Evolutionary conservation across 2,888 invertebrate species (phyloP).

Genomic region (Tribolium freemani): DNA sequence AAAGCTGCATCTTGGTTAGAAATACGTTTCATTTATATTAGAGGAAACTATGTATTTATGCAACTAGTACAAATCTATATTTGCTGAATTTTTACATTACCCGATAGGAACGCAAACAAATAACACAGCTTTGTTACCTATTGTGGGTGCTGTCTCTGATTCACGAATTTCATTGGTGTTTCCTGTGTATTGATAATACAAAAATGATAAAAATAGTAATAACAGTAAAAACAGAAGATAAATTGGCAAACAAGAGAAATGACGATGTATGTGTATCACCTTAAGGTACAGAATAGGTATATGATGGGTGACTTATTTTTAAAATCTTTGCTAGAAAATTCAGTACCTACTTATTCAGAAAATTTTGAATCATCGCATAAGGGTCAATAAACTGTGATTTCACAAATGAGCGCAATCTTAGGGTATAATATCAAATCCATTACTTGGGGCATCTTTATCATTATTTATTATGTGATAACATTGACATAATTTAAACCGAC

Average conservation of each 20-base stretch:
- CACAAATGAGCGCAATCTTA: conserved; percentile 26
- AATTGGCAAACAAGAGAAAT: background rate
- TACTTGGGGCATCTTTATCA: conserved; percentile 23
- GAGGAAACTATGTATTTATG: conserved; percentile 1
- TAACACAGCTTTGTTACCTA: background rate
- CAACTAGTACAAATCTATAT: conserved; percentile 16
- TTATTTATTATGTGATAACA: conserved; percentile 38
- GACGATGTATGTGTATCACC: background rate
- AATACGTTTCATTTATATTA: background rate
- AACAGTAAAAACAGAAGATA: conserved; percentile 2
- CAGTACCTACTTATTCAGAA: background rate
- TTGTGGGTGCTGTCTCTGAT: background rate
- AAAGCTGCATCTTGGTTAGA: conserved; percentile 31
- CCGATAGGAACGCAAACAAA: background rate
- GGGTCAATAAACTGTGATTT: conserved; percentile 28
- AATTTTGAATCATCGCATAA: conserved; percentile 25
- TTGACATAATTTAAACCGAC: conserved; percentile 40
- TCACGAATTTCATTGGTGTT: background rate
- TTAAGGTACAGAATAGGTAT: conserved; percentile 4
- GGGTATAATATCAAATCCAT: conserved; percentile 6
- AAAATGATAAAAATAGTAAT: conserved; percentile 1
- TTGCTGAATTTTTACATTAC: background rate
- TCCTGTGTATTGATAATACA: background rate
- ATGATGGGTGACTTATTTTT: conserved; percentile 6
- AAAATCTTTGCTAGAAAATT: conserved; percentile 18